Percentiles rank a stretch among this genome's conserved stretches.
phyloP scores from a whole-genome alignment of 1,140 invertebrate genomes.

The Penaeus indicus region DNA sequence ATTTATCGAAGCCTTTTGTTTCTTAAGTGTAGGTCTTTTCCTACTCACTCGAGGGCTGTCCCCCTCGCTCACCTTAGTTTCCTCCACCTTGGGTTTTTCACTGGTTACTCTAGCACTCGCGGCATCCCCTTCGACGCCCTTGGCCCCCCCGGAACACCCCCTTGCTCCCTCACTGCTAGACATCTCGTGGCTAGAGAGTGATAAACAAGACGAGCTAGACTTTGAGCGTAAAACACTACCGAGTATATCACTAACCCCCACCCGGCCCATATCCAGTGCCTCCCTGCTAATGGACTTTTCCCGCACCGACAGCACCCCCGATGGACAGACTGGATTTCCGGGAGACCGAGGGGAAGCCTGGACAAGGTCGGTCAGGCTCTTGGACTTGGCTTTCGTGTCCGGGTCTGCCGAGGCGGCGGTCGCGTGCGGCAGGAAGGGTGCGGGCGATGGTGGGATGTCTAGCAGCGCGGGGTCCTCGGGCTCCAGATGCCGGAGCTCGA shows the following conservation, averaged over 20 bases:
- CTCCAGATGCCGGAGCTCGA: slow-evolving; percentile 88
- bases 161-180: slow-evolving; percentile 5
- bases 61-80: background rate
- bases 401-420: slow-evolving; percentile 21
- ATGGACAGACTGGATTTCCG: slow-evolving; percentile 46
- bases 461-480: slow-evolving; percentile 73
- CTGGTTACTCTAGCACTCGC: slow-evolving; percentile 24
- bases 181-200: slow-evolving; percentile 45
- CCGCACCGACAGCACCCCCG: background rate
- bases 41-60: slow-evolving; percentile 32
- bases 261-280: slow-evolving; percentile 1
- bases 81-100: slow-evolving; percentile 28
- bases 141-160: background rate
- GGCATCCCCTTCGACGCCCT: background rate
- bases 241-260: slow-evolving; percentile 46
- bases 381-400: slow-evolving; percentile 52
- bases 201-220: slow-evolving; percentile 67
- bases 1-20: slow-evolving; percentile 66
- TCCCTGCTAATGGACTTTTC: slow-evolving; percentile 56
- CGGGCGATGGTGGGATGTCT: slow-evolving; percentile 58
- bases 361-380: slow-evolving; percentile 47
- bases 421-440: slow-evolving; percentile 29
- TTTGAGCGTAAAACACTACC: slow-evolving; percentile 67
- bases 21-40: slow-evolving; percentile 63
- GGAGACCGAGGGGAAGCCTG: slow-evolving; percentile 45